These are phyloP conservation scores for Polypedilum vanderplanki DNA, from an alignment of 1,140 invertebrate species.

Conservation along the genomic window DNA sequence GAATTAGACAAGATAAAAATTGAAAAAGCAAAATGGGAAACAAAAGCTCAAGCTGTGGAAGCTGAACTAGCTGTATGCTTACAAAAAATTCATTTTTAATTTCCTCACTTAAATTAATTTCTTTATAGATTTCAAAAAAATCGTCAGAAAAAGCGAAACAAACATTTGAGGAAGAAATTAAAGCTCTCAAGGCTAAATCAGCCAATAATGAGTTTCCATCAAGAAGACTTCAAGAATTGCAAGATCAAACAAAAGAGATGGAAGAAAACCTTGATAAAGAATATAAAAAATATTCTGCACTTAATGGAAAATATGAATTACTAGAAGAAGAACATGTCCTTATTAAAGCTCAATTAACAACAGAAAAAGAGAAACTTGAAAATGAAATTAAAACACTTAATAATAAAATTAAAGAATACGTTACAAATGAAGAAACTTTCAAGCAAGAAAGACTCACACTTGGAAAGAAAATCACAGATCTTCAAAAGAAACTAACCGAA, in stretches of 20 bases:
- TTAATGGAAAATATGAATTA: slow-evolving; percentile 72
- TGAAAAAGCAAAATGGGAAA: slow-evolving; percentile 39
- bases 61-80: slow-evolving; percentile 47
- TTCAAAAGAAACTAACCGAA: slow-evolving; percentile 53
- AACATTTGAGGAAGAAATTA: slow-evolving; percentile 48
- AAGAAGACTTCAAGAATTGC: slow-evolving; percentile 57
- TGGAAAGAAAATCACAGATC: slow-evolving; percentile 58
- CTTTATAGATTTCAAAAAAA: background rate
- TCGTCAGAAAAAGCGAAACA: slow-evolving; percentile 43
- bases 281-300: slow-evolving; percentile 67
- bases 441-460: slow-evolving; percentile 40
- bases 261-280: slow-evolving; percentile 58
- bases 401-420: slow-evolving; percentile 38
- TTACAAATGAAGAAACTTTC: slow-evolving; percentile 33
- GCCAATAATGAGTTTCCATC: slow-evolving; percentile 38
- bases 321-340: slow-evolving; percentile 76
- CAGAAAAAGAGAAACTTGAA: slow-evolving; percentile 65
- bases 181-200: slow-evolving; percentile 48
- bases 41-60: slow-evolving; percentile 38
- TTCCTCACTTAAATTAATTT: slow-evolving; percentile 7
- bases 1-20: slow-evolving; percentile 57
- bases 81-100: slow-evolving; percentile 43
- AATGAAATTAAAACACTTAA: slow-evolving; percentile 38
- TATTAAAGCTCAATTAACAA: slow-evolving; percentile 66
- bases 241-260: slow-evolving; percentile 51